phyloP scores from a whole-genome alignment of 2,113 vertebrate species.

The Stercorarius parasiticus region DNA sequence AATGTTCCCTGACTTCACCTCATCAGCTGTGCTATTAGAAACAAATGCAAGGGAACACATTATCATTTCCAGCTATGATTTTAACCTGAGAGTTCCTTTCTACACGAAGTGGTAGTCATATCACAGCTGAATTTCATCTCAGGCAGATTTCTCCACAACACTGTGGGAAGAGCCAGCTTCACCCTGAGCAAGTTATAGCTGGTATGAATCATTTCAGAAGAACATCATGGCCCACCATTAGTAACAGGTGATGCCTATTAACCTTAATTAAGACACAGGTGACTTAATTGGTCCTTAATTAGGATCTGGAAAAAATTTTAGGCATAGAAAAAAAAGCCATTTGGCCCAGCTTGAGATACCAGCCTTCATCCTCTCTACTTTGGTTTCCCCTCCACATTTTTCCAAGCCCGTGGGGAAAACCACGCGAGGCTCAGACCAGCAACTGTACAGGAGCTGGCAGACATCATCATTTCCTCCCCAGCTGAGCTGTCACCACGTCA shows the following conservation, averaged over 20 bases:
- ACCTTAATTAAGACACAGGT: constrained; percentile 12
- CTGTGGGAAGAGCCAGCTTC: neutral
- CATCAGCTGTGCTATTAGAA: neutral
- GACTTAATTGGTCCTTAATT: neutral
- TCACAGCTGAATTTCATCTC: neutral
- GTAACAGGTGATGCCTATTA: neutral
- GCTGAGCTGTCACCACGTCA: neutral
- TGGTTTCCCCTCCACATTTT: neutral
- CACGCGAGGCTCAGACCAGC: neutral
- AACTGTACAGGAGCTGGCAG: neutral
- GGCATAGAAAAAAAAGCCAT: neutral
- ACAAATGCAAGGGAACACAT: rapidly evolving
- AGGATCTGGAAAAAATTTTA: neutral
- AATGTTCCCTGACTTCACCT: neutral
- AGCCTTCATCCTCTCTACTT: neutral
- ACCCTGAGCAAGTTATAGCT: neutral
- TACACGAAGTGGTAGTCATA: neutral
- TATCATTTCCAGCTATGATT: neutral
- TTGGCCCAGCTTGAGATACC: neutral
- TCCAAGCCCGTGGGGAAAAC: neutral
- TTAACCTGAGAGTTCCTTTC: neutral
- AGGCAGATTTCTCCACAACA: neutral
- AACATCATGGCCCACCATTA: neutral
- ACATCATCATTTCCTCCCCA: neutral
- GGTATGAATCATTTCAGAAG: neutral